Conservation (phyloP, 2,888 invertebrate species). For the Piscicola geometra region DNA sequence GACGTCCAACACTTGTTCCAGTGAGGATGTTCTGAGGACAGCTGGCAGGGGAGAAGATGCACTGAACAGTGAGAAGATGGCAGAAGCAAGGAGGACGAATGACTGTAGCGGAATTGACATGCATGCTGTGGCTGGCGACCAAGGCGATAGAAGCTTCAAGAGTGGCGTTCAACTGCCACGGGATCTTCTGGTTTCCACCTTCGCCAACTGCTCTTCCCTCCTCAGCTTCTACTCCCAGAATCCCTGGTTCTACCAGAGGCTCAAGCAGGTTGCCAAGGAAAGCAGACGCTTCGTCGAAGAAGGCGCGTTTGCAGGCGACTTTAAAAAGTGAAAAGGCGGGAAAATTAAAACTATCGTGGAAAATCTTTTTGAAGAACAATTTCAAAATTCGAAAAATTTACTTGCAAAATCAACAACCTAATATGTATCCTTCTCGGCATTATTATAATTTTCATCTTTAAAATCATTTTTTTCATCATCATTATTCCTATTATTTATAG, state of each 20-base stretch:
- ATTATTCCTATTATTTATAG: too few species aligned
- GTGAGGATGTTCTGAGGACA: too few species aligned
- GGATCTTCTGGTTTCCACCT: background rate
- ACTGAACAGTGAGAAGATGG: too few species aligned
- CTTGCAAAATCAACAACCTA: too few species aligned
- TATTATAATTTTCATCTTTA: too few species aligned
- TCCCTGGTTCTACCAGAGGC: conserved; percentile 5
- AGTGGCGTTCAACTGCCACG: too few species aligned
- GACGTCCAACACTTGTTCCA: background rate
- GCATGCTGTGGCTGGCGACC: background rate
- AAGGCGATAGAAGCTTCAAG: background rate
- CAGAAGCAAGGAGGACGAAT: background rate
- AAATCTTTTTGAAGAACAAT: too few species aligned
- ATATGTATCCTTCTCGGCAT: too few species aligned
- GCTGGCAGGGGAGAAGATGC: too few species aligned
- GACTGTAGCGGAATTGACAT: background rate
- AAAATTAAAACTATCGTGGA: too few species aligned
- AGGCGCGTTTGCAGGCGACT: background rate
- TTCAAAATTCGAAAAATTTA: too few species aligned
- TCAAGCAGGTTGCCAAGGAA: background rate
- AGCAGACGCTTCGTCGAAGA: background rate
- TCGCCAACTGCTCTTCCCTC: background rate
- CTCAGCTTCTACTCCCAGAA: background rate
- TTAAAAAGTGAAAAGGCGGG: background rate
- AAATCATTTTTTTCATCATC: too few species aligned